These are phyloP conservation scores for Syritta pipiens DNA, from an alignment of 2,888 invertebrate species.

Conservation along the genomic window DNA sequence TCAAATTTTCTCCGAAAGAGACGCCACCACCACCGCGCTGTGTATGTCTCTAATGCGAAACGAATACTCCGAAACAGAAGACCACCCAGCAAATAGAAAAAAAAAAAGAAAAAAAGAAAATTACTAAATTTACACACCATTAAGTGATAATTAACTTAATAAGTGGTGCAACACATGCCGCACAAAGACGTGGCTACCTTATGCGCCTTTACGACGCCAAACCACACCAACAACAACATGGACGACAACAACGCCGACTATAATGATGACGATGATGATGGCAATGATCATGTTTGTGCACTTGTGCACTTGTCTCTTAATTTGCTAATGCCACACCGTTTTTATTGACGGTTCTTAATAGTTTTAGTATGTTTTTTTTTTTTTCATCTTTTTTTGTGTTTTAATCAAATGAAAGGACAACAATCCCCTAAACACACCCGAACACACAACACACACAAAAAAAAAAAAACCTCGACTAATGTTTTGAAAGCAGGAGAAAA, in stretches of 20 bases:
- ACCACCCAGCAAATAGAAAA: conserved; percentile 42
- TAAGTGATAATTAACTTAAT: conserved; percentile 67
- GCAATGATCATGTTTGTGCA: conserved; percentile 33
- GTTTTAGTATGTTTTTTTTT: conserved; percentile 3
- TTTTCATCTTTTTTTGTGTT: conserved; percentile 5
- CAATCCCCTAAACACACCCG: too few species aligned
- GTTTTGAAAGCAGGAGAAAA: too few species aligned
- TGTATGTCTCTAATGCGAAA: too few species aligned
- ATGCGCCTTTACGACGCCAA: not conserved
- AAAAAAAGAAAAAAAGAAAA: conserved; percentile 23
- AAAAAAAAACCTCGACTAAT: too few species aligned
- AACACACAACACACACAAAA: too few species aligned
- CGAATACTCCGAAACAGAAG: too few species aligned
- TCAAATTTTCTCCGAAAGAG: too few species aligned
- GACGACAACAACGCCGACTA: not conserved
- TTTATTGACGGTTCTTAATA: conserved; percentile 25
- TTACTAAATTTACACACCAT: conserved; percentile 57
- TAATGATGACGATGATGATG: conserved; percentile 1
- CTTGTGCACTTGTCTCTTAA: conserved; percentile 52
- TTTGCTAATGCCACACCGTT: conserved; percentile 39
- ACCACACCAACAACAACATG: not conserved
- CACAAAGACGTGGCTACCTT: too few species aligned
- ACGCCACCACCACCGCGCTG: too few species aligned
- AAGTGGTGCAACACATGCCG: conserved; percentile 38
- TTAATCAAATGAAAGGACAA: conserved; percentile 13